Evolutionary conservation across 2,888 invertebrate genomes (phyloP).

Genomic region (Cryptocheilus praepositus): DNA sequence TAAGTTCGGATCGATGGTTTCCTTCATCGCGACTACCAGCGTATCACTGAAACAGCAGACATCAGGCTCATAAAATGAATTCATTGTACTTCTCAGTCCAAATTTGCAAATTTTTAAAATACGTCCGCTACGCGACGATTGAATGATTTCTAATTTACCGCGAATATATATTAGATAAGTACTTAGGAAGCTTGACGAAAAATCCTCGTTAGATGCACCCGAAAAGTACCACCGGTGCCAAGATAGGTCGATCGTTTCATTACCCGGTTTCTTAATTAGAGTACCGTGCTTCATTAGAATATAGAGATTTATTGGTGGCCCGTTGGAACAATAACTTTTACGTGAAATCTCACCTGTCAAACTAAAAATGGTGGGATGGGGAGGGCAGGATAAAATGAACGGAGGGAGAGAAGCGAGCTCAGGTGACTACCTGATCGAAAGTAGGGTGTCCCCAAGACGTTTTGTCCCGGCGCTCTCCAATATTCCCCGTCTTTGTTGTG

Average conservation of each 20-base stretch:
- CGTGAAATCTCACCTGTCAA: conserved; percentile 16
- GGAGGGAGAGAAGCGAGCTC: conserved; percentile 46
- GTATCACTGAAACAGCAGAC: not conserved
- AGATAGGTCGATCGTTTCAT: not conserved
- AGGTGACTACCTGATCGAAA: conserved; percentile 66
- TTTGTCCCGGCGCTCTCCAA: conserved; percentile 45
- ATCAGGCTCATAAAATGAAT: too few species aligned
- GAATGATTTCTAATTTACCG: conserved; percentile 3
- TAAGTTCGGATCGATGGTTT: too few species aligned
- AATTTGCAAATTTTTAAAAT: too few species aligned
- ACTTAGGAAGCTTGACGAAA: not conserved
- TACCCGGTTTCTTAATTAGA: too few species aligned
- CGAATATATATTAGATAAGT: conserved; percentile 6
- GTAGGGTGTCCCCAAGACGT: conserved; percentile 59
- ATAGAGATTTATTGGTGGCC: not conserved
- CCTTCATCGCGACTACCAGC: not conserved
- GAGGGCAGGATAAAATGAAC: conserved; percentile 31
- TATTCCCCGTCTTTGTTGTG: conserved; percentile 60
- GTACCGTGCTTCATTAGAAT: too few species aligned
- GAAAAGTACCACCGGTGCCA: not conserved
- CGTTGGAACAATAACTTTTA: not conserved
- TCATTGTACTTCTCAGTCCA: too few species aligned
- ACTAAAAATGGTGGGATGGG: conserved; percentile 22
- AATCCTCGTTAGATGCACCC: too few species aligned
- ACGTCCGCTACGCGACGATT: not conserved